These are phyloP conservation scores for Carassius carassius DNA, from an alignment of 2,113 vertebrate genomes.

Conservation along the genomic window DNA sequence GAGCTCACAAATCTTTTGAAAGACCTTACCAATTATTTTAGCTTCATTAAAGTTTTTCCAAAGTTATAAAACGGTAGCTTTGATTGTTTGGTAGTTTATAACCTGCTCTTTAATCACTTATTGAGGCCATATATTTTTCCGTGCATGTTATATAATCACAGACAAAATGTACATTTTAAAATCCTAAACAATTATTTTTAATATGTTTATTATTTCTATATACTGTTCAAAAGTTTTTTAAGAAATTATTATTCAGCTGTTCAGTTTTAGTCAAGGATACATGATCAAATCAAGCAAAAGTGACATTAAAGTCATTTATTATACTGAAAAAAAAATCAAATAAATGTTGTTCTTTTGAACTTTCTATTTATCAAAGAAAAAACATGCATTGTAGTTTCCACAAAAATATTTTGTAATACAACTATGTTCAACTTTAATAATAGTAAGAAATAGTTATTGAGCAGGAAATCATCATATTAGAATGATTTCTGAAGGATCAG, in stretches of 20 bases:
- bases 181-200: background rate
- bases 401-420: background rate
- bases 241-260: background rate
- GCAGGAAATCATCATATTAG: background rate
- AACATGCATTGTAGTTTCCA: too few species aligned
- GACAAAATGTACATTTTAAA: background rate
- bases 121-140: background rate
- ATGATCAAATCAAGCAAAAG: background rate
- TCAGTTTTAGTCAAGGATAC: background rate
- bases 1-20: background rate
- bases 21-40: background rate
- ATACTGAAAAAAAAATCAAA: background rate
- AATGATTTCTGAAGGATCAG: background rate
- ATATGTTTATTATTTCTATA: background rate
- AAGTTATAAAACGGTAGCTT: background rate
- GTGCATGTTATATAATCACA: background rate
- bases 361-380: too few species aligned
- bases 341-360: too few species aligned
- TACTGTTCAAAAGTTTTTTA: background rate
- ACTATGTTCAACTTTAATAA: background rate
- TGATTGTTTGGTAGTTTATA: background rate
- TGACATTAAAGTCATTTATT: background rate
- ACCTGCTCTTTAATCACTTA: slow-evolving; percentile 2
- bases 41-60: background rate
- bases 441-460: background rate